phyloP scores from a whole-genome alignment of 1,140 invertebrate species.

The Anastrepha obliqua region DNA sequence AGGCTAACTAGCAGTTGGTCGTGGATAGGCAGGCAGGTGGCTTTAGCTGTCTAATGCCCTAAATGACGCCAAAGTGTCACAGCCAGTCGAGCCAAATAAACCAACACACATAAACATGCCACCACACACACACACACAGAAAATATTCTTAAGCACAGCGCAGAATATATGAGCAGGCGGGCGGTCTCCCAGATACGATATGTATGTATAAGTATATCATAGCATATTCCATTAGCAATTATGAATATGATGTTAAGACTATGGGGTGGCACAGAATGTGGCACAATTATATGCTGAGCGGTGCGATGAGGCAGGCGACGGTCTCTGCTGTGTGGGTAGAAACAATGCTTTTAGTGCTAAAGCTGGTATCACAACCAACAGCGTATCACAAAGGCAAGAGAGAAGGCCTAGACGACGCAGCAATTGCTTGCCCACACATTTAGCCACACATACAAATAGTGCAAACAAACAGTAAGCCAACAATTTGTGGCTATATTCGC shows the following conservation, averaged over 20 bases:
- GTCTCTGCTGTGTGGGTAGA: conserved; percentile 9
- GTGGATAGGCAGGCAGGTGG: background rate
- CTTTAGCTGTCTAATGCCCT: conserved; percentile 6
- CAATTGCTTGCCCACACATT: background rate
- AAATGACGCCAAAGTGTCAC: conserved; percentile 29
- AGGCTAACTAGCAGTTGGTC: background rate
- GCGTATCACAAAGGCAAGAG: background rate
- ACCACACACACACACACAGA: background rate
- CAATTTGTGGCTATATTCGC: background rate
- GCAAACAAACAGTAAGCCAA: background rate
- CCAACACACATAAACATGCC: background rate
- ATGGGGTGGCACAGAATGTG: conserved; percentile 57
- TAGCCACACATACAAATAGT: background rate
- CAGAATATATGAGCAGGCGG: background rate
- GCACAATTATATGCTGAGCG: background rate
- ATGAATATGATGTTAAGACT: conserved; percentile 66
- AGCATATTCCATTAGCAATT: conserved; percentile 74
- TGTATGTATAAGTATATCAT: conserved; percentile 39
- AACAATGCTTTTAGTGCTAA: background rate
- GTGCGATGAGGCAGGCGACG: background rate
- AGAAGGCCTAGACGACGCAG: background rate
- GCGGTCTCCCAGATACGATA: background rate
- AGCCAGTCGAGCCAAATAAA: conserved; percentile 32
- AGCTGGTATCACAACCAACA: background rate
- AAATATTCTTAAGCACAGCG: background rate